Evolutionary conservation across 1,140 invertebrate species (phyloP).

Genomic region (Caerostris darwini): DNA sequence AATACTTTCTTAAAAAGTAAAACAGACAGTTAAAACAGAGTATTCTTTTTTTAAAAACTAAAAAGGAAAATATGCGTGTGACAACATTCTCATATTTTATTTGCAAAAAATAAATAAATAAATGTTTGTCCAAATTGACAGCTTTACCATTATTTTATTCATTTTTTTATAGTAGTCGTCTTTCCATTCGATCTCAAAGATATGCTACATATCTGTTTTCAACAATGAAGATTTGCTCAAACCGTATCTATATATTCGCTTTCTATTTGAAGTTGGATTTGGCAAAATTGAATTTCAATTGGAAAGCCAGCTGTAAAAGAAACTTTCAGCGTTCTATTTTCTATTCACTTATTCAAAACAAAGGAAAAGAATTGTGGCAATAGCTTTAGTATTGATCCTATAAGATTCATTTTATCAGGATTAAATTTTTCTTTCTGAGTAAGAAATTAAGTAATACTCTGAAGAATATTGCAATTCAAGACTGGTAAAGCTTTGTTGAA

Average conservation of each 20-base stretch:
- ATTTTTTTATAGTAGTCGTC: not conserved
- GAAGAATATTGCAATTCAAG: too few species aligned
- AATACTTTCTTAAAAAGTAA: too few species aligned
- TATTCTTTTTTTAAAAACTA: too few species aligned
- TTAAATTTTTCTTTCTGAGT: not conserved
- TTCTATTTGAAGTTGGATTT: constrained; percentile 27
- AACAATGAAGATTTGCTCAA: not conserved
- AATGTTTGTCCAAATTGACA: too few species aligned
- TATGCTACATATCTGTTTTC: not conserved
- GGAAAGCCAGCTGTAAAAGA: not conserved
- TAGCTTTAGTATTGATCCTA: not conserved
- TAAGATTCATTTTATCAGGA: not conserved
- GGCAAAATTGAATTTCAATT: constrained; percentile 25
- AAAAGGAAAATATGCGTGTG: too few species aligned
- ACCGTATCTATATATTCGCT: not conserved
- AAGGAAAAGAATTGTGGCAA: not conserved
- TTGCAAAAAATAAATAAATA: too few species aligned
- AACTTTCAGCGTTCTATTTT: constrained; percentile 1
- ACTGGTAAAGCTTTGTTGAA: too few species aligned
- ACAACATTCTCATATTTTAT: too few species aligned
- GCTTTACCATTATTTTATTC: not conserved
- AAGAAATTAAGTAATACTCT: not conserved
- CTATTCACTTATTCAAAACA: constrained; percentile 2
- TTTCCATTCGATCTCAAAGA: not conserved
- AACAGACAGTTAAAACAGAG: too few species aligned